Evolutionary conservation across 53 echinoderm and acorn worm species (phyloP).

Genomic region (Holothuria leucospilota): DNA sequence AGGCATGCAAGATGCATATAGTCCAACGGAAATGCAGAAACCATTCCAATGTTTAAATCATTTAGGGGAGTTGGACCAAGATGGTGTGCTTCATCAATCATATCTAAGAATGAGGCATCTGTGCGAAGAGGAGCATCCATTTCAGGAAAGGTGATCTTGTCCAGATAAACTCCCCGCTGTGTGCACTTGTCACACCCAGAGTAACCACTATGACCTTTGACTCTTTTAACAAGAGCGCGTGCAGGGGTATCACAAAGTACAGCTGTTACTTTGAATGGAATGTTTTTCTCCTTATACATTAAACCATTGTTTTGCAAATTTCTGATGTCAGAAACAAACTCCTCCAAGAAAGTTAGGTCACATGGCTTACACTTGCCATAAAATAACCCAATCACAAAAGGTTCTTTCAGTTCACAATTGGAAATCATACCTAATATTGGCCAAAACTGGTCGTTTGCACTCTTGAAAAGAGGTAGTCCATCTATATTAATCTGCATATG

Average conservation of each 20-base stretch:
- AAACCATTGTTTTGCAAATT: background rate
- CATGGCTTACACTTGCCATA: background rate
- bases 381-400: conserved; percentile 3
- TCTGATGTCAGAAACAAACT: background rate
- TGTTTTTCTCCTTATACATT: background rate
- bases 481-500: conserved; percentile 54
- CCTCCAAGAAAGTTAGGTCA: background rate
- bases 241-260: conserved; percentile 63
- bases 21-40: no score
- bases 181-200: conserved; percentile 52
- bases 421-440: conserved; percentile 53
- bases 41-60: no score
- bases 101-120: no score
- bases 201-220: conserved; percentile 53
- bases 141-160: background rate
- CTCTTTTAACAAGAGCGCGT: conserved; percentile 25
- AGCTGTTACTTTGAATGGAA: conserved; percentile 9
- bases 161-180: background rate
- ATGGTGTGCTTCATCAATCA: no score
- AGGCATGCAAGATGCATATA: no score
- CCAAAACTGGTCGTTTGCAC: conserved; percentile 54
- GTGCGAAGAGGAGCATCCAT: background rate
- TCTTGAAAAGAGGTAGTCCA: conserved; percentile 63
- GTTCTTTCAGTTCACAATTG: background rate
- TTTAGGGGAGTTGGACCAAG: no score